Percentiles rank a stretch among this genome's conserved stretches.
These are phyloP conservation scores for Hydrolagus affinis DNA, from an alignment of 2,113 vertebrate genomes.

Conservation along the genomic window DNA sequence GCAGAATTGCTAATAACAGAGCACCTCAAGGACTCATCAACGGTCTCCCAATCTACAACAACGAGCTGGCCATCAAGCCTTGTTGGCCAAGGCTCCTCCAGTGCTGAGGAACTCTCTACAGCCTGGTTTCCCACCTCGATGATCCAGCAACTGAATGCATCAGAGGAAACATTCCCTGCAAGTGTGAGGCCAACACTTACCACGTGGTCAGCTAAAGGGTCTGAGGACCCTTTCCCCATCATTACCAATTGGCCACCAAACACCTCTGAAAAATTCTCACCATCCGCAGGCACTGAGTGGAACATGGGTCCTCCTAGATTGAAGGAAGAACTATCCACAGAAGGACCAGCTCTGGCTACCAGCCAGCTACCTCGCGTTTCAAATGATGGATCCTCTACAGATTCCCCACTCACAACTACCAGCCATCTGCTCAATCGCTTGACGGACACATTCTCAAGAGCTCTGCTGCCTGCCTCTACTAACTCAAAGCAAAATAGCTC, in stretches of 20 bases:
- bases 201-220: too few relatives aligned
- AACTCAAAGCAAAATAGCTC: neutral
- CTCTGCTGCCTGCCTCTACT: neutral
- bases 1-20: too few relatives aligned
- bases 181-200: too few relatives aligned
- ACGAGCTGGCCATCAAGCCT: too few relatives aligned
- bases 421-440: neutral
- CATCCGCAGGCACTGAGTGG: neutral
- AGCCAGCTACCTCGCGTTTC: neutral
- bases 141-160: too few relatives aligned
- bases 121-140: too few relatives aligned
- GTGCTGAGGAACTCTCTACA: neutral
- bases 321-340: neutral
- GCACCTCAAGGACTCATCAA: too few relatives aligned
- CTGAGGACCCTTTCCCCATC: too few relatives aligned
- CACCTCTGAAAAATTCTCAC: neutral
- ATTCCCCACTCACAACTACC: neutral
- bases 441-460: neutral
- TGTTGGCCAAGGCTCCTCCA: too few relatives aligned
- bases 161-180: too few relatives aligned
- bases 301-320: neutral
- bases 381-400: neutral
- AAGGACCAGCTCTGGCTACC: neutral
- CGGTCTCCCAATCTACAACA: too few relatives aligned
- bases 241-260: neutral